phyloP scores from a whole-genome alignment of 1,140 invertebrate species.

The Lamellibrachia luymesi region DNA sequence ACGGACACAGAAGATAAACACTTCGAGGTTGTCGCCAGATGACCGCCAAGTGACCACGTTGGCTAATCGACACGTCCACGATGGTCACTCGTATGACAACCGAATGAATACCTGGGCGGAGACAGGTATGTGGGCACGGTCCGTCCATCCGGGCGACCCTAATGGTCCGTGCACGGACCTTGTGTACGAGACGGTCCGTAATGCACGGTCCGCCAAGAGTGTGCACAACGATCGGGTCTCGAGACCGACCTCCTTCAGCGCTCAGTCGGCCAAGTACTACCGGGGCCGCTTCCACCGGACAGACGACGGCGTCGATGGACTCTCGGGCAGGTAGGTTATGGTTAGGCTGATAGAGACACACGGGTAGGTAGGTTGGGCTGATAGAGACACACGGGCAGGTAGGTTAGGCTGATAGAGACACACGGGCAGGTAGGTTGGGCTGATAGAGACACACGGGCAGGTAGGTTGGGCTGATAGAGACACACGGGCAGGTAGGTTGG shows the following conservation, averaged over 20 bases:
- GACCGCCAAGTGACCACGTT: not conserved
- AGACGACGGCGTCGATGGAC: not conserved
- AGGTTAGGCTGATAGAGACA: not conserved
- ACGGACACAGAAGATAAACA: not conserved
- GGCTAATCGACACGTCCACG: not conserved
- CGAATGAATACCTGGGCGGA: not conserved
- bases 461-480: not conserved
- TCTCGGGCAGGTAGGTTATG: not conserved
- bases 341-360: not conserved
- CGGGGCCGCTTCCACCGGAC: not conserved
- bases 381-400: not conserved
- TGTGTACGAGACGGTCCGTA: not conserved
- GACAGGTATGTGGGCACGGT: not conserved
- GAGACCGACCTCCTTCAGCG: not conserved
- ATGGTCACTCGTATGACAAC: not conserved
- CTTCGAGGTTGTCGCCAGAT: not conserved
- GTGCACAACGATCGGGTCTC: not conserved
- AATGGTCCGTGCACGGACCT: not conserved
- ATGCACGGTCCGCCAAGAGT: not conserved
- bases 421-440: not conserved
- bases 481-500: not conserved
- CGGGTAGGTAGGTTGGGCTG: not conserved
- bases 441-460: not conserved
- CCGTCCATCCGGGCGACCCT: not conserved
- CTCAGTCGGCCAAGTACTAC: not conserved